Conservation (phyloP, 2,113 vertebrate species). For the Tachuris rubrigastra region DNA sequence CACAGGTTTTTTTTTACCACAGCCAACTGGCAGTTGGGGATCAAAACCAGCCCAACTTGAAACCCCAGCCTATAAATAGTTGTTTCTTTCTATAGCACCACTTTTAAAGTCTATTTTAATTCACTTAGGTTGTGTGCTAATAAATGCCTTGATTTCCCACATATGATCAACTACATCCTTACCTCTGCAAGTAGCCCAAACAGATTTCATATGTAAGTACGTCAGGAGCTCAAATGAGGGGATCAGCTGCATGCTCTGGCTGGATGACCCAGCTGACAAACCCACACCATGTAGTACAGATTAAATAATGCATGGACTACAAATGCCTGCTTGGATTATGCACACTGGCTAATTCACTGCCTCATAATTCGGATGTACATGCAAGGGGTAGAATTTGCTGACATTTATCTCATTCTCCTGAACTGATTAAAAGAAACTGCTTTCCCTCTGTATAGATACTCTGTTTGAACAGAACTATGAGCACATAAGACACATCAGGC, state of each 20-base stretch:
- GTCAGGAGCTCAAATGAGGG: not conserved
- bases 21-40: not conserved
- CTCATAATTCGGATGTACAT: not conserved
- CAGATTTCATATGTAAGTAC: not conserved
- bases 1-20: not conserved
- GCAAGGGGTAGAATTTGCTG: not conserved
- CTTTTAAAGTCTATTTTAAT: not conserved
- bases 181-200: not conserved
- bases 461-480: not conserved
- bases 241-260: not conserved
- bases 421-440: not conserved
- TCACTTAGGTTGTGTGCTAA: not conserved
- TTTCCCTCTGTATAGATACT: not conserved
- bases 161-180: not conserved
- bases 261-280: not conserved
- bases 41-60: not conserved
- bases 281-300: accelerated
- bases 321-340: not conserved
- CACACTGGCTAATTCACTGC: accelerated
- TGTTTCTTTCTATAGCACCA: not conserved
- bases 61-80: not conserved
- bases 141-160: not conserved
- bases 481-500: not conserved
- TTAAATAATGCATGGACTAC: not conserved
- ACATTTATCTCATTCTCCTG: not conserved